Percentiles rank a stretch among this genome's conserved stretches.
These are phyloP conservation scores for Atractosteus spatula DNA, from an alignment of 2,113 vertebrate genomes.

Conservation along the genomic window DNA sequence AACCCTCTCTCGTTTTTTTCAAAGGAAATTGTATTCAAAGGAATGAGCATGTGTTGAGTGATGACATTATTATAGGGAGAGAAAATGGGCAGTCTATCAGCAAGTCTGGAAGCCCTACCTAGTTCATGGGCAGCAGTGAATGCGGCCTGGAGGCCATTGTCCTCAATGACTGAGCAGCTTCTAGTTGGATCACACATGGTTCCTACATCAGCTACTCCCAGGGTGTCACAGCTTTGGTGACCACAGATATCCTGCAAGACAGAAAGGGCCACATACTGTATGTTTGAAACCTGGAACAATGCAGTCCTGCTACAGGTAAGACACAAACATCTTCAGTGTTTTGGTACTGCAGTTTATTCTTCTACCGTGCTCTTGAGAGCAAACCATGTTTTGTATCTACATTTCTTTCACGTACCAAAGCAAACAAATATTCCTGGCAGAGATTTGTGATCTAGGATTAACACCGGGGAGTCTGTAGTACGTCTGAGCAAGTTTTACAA, in stretches of 20 bases:
- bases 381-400: conserved; percentile 32
- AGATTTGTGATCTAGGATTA: conserved; percentile 4
- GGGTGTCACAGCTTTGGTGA: conserved; percentile 83
- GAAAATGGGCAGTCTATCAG: too few species aligned
- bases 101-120: conserved; percentile 55
- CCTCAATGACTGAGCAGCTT: conserved; percentile 92
- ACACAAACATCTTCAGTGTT: conserved; percentile 26
- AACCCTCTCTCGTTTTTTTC: too few species aligned
- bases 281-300: too few species aligned
- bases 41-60: too few species aligned
- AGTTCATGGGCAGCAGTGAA: conserved; percentile 93
- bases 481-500: too few species aligned
- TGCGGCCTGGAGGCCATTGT: conserved; percentile 88
- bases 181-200: conserved; percentile 93
- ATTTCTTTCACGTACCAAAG: conserved; percentile 45
- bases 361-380: conserved; percentile 30
- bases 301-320: too few species aligned
- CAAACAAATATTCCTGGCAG: conserved; percentile 39
- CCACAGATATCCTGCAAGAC: conserved; percentile 85
- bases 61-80: too few species aligned
- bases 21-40: too few species aligned
- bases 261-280: background rate
- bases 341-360: background rate
- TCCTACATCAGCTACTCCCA: conserved; percentile 87
- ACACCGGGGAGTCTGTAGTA: too few species aligned